Percentiles rank a stretch among this genome's conserved stretches.
Evolutionary conservation across 1,140 invertebrate species (phyloP).

Genomic region (Pseudoatta argentina): DNA sequence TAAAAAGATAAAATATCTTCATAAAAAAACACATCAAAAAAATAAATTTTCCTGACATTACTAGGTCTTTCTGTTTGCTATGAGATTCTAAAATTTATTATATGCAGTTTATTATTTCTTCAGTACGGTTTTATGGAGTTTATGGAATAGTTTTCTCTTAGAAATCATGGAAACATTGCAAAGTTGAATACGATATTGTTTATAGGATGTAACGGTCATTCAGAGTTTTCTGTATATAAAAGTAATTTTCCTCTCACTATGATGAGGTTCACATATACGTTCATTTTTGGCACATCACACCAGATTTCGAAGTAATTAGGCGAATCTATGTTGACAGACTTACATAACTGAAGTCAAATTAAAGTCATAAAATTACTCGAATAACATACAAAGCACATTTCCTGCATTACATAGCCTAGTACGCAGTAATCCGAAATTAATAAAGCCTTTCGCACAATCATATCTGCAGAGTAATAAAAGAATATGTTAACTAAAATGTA

Average conservation of each 20-base stretch:
- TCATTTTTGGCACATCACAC: slow-evolving; percentile 47
- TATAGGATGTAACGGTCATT: neutral
- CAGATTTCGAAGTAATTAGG: slow-evolving; percentile 66
- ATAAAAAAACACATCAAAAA: neutral
- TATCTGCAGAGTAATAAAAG: no score
- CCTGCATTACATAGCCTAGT: neutral
- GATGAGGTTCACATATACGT: slow-evolving; percentile 45
- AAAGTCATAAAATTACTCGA: slow-evolving; percentile 47
- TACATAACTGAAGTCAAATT: slow-evolving; percentile 55
- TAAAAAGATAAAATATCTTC: neutral
- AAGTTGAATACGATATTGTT: neutral
- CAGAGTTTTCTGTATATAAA: neutral
- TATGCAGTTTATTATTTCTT: neutral
- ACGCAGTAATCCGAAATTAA: slow-evolving; percentile 28
- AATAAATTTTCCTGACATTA: slow-evolving; percentile 3
- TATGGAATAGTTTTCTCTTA: neutral
- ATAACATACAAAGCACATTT: slow-evolving; percentile 36
- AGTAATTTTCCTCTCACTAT: slow-evolving; percentile 1
- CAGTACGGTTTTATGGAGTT: neutral
- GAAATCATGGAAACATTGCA: neutral
- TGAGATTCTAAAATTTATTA: neutral
- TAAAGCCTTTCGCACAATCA: neutral
- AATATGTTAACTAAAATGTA: neutral
- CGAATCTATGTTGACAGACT: slow-evolving; percentile 57
- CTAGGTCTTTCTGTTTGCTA: neutral